Base-by-base conservation (phyloP, 1,140 invertebrate genomes). In the Lepidurus packardi region DNA sequence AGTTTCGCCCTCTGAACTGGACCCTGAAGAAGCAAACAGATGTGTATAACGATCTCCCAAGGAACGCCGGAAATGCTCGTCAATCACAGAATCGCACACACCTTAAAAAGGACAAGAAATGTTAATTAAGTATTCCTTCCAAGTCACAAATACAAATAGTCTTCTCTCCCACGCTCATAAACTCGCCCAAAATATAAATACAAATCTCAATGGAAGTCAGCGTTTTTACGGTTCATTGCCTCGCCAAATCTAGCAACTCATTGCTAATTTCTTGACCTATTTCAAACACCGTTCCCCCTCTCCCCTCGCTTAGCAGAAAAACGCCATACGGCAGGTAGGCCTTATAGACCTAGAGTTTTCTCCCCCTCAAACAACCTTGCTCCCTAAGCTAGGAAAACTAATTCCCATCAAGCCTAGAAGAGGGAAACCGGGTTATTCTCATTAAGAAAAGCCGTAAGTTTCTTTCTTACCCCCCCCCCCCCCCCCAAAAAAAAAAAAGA, bases 31-130 rank as follows among this genome's bases (percentile, higher is more conserved):
- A 9, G 65, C 77, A 84, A 93, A 93, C 76, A 94, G 87, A 47
- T 89, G 90, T 81, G 92, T 90, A 86, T 98, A 97, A 82, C 94
- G 90, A 81, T 94, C 92, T 73, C 95, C 95, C 77, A 98, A 87
- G 7, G 95, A 97, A 80, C 95, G 90, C 77, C 95, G 88, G 86
- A 98, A 98, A 85, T 98, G 96, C 84, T 98, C 96, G 84, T 98
- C 95, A 83, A 98, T 97, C 45, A 94, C 93, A 11, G 93, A 93
- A 86, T 97, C 94, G 82, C 83, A 85, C n/a, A 77, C 73, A 73
- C 78, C 80, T 81, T 25, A 16, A 43, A 65, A 16, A 76, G 73
- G 78, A 7, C 73, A 76, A 77, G 41, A 21, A 78, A 74, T 13
- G 44, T 73, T 73, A 16, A 74, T 78, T 43, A 73, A 10, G 16